Evolutionary conservation across 2,113 vertebrate species (phyloP).

Genomic region (Edolisoma coerulescens): DNA sequence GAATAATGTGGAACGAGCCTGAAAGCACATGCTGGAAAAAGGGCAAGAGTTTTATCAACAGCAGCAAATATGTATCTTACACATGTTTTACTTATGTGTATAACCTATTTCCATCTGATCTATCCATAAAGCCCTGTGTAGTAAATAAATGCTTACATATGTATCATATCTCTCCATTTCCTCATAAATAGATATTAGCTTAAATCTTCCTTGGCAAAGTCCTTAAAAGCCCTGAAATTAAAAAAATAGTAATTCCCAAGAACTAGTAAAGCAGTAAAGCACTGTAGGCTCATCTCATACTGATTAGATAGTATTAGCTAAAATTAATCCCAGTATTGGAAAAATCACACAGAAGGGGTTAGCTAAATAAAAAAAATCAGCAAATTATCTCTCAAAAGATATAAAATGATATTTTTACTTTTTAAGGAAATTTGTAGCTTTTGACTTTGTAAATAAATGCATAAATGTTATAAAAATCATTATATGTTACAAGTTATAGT

Average conservation of each 20-base stretch:
- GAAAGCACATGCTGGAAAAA: not conserved
- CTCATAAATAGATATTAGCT: not conserved
- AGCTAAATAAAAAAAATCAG: not conserved
- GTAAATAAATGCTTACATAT: not conserved
- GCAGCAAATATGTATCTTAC: not conserved
- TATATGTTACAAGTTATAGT: not conserved
- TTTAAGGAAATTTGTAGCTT: not conserved
- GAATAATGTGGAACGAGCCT: not conserved
- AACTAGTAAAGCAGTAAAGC: not conserved
- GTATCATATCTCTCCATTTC: not conserved
- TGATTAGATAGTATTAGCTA: not conserved
- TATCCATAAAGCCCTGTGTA: not conserved
- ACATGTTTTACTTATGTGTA: not conserved
- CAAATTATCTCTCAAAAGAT: not conserved
- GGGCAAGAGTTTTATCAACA: not conserved
- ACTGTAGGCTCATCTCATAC: not conserved
- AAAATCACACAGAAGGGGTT: not conserved
- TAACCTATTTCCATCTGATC: not conserved
- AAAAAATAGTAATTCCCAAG: not conserved
- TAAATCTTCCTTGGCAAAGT: not conserved
- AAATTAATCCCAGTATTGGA: not conserved
- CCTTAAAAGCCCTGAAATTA: not conserved
- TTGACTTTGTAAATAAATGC: not conserved
- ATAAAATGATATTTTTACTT: not conserved
- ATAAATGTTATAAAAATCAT: not conserved